Conservation (phyloP, 2,113 vertebrate species). For the Gambusia holbrooki region DNA sequence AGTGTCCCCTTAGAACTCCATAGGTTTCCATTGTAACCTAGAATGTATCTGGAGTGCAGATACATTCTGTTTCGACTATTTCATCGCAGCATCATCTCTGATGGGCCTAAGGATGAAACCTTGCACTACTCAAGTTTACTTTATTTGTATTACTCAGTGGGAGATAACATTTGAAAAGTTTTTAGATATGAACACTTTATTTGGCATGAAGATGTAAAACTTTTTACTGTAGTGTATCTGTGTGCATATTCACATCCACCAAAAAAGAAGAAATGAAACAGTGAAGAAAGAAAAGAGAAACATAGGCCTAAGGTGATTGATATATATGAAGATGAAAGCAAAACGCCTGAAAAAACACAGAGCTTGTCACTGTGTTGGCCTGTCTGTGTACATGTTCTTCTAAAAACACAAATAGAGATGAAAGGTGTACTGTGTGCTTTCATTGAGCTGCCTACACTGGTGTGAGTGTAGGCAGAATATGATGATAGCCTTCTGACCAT, state of each 20-base stretch:
- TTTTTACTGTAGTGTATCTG: constrained; percentile 17
- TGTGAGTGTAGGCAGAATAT: not conserved
- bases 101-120: constrained; percentile 59
- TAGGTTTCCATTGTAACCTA: constrained; percentile 51
- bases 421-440: constrained; percentile 37
- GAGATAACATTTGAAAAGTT: constrained; percentile 47
- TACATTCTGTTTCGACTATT: constrained; percentile 67
- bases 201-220: constrained; percentile 48
- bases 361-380: constrained; percentile 25
- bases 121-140: constrained; percentile 44
- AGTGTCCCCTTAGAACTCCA: too few species aligned
- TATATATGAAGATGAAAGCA: constrained; percentile 60
- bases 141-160: constrained; percentile 22
- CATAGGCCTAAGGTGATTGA: constrained; percentile 51
- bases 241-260: constrained; percentile 33
- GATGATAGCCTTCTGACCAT: not conserved
- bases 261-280: not conserved
- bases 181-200: constrained; percentile 28
- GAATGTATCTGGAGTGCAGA: constrained; percentile 45
- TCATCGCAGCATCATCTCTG: constrained; percentile 45
- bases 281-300: constrained; percentile 10
- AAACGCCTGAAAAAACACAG: constrained; percentile 20
- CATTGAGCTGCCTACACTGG: constrained; percentile 8
- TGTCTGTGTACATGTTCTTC: constrained; percentile 38
- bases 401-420: constrained; percentile 55